Evolutionary conservation across 2,888 invertebrate genomes (phyloP), one percentile per base, ranked within the genome.

Genomic region (Ectobius pallidus): DNA sequence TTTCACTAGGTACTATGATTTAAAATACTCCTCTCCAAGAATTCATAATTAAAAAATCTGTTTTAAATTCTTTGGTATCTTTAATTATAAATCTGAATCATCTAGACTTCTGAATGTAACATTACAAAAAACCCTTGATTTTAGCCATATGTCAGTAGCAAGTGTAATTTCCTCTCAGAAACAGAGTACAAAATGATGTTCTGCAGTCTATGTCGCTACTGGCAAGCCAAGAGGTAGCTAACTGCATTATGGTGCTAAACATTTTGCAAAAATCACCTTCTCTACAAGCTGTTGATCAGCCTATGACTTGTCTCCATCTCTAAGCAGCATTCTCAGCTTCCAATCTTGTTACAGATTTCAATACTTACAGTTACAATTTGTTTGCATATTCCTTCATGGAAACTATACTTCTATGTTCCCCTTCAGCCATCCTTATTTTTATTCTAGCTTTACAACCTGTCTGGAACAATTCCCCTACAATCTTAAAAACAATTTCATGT

Each of bases 321-420:
- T 14, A 52, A 7, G 22, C 1, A 25, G 14, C 3, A 14, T 22
- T 25, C 25, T 25, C 6, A 25, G 0, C 52, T 52, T 25, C 3
- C 14, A 20, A 52, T 25, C 52, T 9, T 52, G 14, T 34, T 11
- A 34, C 34, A 34, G 34, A 34, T 34, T 34, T 52, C 52, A 52
- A 25, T 52, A 52, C 25, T 52, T 25, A 4, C 6, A 20, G n/a
- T n/a, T n/a, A n/a, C n/a, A n/a, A n/a, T n/a, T n/a, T 63, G 42
- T 63, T 63, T 63, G 42, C 34, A 34, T 42, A 20, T 46, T 65
- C 65, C 65, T 65, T 65, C 65, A 65, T 65, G 46, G 65, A 65
- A 65, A 65, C 65, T 65, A 65, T 27, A 32, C 18, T 25, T 58
- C 58, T 58, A 30, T 30, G 1, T 52, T 52, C 25, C 11, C 20